Evolutionary conservation across 2,113 vertebrate species (phyloP).

Genomic region (Spea bombifrons): DNA sequence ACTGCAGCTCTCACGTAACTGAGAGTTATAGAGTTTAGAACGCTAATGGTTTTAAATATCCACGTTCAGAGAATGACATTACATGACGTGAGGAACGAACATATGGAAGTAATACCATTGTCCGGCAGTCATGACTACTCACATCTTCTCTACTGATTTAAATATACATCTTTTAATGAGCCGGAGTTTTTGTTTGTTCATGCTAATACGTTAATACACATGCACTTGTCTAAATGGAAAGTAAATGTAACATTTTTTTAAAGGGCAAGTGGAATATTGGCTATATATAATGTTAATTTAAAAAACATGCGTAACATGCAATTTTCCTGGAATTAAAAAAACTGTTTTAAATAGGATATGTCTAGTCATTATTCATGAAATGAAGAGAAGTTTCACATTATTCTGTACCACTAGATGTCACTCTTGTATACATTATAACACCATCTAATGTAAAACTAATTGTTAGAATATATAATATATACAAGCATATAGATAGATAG

Average conservation of each 20-base stretch:
- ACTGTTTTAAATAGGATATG: background rate
- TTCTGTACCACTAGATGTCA: slow-evolving; percentile 22
- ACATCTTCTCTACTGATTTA: background rate
- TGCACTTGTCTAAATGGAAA: background rate
- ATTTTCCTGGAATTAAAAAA: background rate
- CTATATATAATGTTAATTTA: background rate
- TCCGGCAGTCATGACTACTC: background rate
- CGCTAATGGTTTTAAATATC: background rate
- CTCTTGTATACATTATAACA: slow-evolving; percentile 7
- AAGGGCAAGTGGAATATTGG: slow-evolving; percentile 1
- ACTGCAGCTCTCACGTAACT: too few relatives aligned
- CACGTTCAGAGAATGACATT: background rate
- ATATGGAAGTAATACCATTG: background rate
- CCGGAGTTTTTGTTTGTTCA: background rate
- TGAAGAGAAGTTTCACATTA: background rate
- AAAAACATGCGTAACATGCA: background rate
- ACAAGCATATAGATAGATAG: too few relatives aligned
- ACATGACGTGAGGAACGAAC: background rate
- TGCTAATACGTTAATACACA: background rate
- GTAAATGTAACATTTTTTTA: background rate
- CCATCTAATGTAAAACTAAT: background rate
- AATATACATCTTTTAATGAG: background rate
- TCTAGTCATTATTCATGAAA: background rate
- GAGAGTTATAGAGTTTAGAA: too few relatives aligned
- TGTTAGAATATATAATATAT: background rate